These are phyloP conservation scores for Brevimyrus niger DNA, from an alignment of 2,113 vertebrate species.

Conservation along the genomic window DNA sequence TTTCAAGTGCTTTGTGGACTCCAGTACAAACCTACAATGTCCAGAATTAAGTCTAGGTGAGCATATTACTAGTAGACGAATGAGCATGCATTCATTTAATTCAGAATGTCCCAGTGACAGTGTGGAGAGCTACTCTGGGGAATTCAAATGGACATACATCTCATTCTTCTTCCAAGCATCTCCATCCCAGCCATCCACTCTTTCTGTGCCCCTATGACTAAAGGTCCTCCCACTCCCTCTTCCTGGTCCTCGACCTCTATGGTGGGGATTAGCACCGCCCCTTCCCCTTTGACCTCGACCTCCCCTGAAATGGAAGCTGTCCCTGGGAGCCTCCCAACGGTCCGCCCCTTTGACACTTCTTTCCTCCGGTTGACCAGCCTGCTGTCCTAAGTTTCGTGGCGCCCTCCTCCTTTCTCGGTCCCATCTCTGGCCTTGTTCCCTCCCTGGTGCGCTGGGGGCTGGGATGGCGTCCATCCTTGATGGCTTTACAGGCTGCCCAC, in stretches of 20 bases:
- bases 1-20: neutral
- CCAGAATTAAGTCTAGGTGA: neutral
- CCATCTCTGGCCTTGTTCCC: conserved; percentile 17
- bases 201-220: conserved; percentile 44
- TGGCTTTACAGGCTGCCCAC: neutral
- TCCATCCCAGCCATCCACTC: conserved; percentile 43
- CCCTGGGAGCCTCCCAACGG: conserved; percentile 25
- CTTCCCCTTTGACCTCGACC: conserved; percentile 34
- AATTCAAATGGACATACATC: conserved; percentile 4
- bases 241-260: conserved; percentile 39
- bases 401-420: conserved; percentile 45
- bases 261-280: conserved; percentile 30
- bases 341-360: conserved; percentile 24
- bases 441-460: neutral
- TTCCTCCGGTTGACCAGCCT: conserved; percentile 31
- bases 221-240: conserved; percentile 38
- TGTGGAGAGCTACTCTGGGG: neutral
- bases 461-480: conserved; percentile 7
- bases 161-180: conserved; percentile 56
- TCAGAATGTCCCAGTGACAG: neutral
- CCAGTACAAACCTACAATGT: neutral
- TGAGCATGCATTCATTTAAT: neutral
- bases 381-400: neutral
- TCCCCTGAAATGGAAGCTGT: conserved; percentile 38
- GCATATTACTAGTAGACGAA: neutral